A percentile compares a stretch with the other conserved stretches of the same genome.
These are phyloP conservation scores for Sebastes hubbsi DNA, from an alignment of 2,797 vertebrate genomes.

Conservation along the genomic window DNA sequence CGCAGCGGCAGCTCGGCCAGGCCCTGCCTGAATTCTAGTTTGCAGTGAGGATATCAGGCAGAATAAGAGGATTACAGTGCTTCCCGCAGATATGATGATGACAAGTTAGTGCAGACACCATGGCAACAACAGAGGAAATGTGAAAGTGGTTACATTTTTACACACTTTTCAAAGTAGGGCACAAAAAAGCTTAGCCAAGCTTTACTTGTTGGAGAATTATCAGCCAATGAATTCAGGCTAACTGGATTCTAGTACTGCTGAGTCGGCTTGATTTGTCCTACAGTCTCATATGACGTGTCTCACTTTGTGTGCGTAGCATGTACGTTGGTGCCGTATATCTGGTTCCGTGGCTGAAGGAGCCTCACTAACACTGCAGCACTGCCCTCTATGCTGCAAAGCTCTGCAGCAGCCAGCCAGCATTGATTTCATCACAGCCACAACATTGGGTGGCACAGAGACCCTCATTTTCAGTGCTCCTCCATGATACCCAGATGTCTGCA, in stretches of 20 bases:
- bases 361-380: slow-evolving; percentile 52
- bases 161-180: slow-evolving; percentile 54
- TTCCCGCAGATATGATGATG: slow-evolving; percentile 39
- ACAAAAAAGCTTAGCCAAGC: slow-evolving; percentile 44
- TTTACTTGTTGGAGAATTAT: slow-evolving; percentile 44
- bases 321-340: slow-evolving; percentile 23
- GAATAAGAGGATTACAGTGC: slow-evolving; percentile 53
- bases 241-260: slow-evolving; percentile 30
- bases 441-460: slow-evolving; percentile 30
- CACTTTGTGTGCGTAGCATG: background rate
- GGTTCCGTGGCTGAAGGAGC: slow-evolving; percentile 32
- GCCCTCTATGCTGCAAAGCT: slow-evolving; percentile 60
- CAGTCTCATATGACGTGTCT: slow-evolving; percentile 4
- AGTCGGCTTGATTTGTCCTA: slow-evolving; percentile 40
- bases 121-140: slow-evolving; percentile 40
- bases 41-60: slow-evolving; percentile 5
- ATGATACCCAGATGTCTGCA: slow-evolving; percentile 26
- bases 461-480: slow-evolving; percentile 38
- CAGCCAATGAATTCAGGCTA: slow-evolving; percentile 33
- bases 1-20: slow-evolving; percentile 11
- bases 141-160: slow-evolving; percentile 21
- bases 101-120: slow-evolving; percentile 32
- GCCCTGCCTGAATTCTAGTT: slow-evolving; percentile 4
- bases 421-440: slow-evolving; percentile 63
- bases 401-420: slow-evolving; percentile 60